A percentile compares a stretch with the other conserved stretches of the same genome.
Evolutionary conservation across 2,113 vertebrate genomes (phyloP).

Genomic region (Nothocercus nigrocapillus): DNA sequence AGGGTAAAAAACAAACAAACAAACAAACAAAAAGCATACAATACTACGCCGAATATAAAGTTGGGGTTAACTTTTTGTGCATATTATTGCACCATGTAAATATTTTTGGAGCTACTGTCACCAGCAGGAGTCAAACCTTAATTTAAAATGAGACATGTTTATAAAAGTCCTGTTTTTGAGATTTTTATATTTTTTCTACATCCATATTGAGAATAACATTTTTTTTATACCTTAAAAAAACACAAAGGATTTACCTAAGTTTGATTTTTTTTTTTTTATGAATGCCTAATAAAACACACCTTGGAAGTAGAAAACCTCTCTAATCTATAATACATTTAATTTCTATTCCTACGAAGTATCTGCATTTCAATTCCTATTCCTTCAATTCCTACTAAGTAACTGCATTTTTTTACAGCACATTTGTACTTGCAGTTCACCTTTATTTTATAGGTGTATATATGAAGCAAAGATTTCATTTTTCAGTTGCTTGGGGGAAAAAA

Average conservation of each 20-base stretch:
- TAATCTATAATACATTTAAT: neutral
- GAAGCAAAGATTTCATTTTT: neutral
- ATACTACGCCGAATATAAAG: neutral
- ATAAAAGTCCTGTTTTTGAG: neutral
- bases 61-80: neutral
- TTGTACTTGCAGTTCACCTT: neutral
- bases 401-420: neutral
- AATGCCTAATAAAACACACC: neutral
- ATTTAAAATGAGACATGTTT: neutral
- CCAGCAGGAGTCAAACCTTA: neutral
- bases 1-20: too few species aligned
- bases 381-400: neutral
- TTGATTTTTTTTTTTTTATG: neutral
- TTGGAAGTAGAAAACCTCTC: neutral
- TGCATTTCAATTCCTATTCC: neutral
- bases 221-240: neutral
- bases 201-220: neutral
- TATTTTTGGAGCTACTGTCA: neutral
- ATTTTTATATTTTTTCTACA: neutral
- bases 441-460: neutral
- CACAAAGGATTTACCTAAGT: neutral
- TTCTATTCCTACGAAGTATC: neutral
- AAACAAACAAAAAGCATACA: neutral
- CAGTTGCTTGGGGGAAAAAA: neutral
- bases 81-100: neutral